Evolutionary conservation across 2,888 invertebrate genomes (phyloP).

Genomic region (Sarcophaga variegata): DNA sequence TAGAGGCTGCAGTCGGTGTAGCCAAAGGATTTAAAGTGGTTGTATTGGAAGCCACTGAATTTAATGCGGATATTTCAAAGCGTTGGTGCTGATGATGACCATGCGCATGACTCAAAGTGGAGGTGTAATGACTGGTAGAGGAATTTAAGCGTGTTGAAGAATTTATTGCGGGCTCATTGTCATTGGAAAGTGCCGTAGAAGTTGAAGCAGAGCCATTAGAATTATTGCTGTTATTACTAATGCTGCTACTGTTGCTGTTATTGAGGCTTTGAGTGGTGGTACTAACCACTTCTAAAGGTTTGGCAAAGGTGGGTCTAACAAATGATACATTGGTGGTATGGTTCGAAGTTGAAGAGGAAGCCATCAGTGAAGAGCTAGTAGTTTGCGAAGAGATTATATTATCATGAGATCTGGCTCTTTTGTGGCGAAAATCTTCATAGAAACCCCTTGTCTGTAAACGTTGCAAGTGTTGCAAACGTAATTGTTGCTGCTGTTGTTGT

Average conservation of each 20-base stretch:
- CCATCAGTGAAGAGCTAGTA: constrained; percentile 45
- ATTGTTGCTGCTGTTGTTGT: constrained; percentile 67
- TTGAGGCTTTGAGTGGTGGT: constrained; percentile 74
- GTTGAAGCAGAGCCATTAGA: constrained; percentile 47
- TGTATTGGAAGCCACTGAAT: constrained; percentile 37
- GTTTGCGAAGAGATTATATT: constrained; percentile 71
- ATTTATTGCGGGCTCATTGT: constrained; percentile 52
- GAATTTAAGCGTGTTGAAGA: constrained; percentile 56
- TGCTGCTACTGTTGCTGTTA: constrained; percentile 39
- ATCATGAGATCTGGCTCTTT: constrained; percentile 75
- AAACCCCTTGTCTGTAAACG: constrained; percentile 75
- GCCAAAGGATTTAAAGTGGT: constrained; percentile 8
- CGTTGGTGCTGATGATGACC: constrained; percentile 64
- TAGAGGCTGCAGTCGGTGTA: constrained; percentile 27
- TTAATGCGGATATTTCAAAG: constrained; percentile 57
- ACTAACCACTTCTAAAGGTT: constrained; percentile 76
- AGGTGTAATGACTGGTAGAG: constrained; percentile 54
- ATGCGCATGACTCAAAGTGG: constrained; percentile 49
- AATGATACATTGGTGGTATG: constrained; percentile 77
- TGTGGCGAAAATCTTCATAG: constrained; percentile 73
- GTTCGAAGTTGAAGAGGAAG: constrained; percentile 38
- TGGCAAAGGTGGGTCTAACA: constrained; percentile 78
- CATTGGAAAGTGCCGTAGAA: constrained; percentile 24
- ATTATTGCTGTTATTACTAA: constrained; percentile 44
- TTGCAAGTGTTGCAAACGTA: constrained; percentile 72